Evolutionary conservation across 2,113 vertebrate genomes (phyloP).

Genomic region (Cricetomys ansorgei): DNA sequence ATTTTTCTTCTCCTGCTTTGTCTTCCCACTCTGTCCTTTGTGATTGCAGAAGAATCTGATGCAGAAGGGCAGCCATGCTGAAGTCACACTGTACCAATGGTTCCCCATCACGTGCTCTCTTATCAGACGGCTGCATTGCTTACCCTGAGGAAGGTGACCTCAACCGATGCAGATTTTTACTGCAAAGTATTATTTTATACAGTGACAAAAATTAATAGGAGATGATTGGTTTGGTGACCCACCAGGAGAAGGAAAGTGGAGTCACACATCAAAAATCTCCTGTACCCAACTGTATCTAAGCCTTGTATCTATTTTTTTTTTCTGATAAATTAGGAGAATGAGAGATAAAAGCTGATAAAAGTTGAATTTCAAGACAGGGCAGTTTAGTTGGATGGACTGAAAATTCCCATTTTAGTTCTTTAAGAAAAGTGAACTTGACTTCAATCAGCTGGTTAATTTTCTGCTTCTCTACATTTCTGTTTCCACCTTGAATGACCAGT

Average conservation of each 20-base stretch:
- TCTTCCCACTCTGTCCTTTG: rapidly evolving
- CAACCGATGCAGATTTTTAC: not conserved
- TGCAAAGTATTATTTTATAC: conserved; percentile 5
- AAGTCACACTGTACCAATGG: not conserved
- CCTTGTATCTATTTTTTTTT: not conserved
- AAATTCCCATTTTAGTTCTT: not conserved
- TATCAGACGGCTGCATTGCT: not conserved
- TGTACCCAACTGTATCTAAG: not conserved
- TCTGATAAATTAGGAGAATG: not conserved
- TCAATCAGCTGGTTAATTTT: not conserved
- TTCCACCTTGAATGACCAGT: not conserved
- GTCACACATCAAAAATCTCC: not conserved
- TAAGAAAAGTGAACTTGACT: not conserved
- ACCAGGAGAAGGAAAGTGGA: not conserved
- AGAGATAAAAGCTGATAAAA: not conserved
- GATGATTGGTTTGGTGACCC: no score
- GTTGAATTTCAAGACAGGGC: not conserved
- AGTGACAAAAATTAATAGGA: not conserved
- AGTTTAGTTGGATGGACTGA: not conserved
- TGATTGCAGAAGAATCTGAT: not conserved
- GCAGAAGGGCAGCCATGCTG: not conserved
- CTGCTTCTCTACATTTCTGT: not conserved
- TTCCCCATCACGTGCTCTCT: not conserved
- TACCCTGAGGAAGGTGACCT: conserved; percentile 24
- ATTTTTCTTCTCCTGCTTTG: rapidly evolving